Evolutionary conservation across 2,888 invertebrate species (phyloP).

Genomic region (Margaritifera margaritifera): DNA sequence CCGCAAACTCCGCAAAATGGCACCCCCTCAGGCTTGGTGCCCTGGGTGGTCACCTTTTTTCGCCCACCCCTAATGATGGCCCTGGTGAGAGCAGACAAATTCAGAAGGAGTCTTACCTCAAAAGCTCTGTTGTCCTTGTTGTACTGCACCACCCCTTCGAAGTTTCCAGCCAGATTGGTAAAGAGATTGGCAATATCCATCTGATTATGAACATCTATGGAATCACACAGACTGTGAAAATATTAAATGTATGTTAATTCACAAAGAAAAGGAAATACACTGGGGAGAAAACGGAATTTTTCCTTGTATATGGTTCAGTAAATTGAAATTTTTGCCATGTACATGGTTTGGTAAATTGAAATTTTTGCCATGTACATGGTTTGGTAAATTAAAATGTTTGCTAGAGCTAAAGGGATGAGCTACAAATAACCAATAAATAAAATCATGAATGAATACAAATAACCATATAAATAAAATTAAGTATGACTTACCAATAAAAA

Average conservation of each 20-base stretch:
- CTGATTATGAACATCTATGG: constrained; percentile 55
- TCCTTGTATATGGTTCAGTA: too few relatives aligned
- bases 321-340: too few relatives aligned
- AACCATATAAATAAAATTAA: too few relatives aligned
- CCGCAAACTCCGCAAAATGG: not conserved
- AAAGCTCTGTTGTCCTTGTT: constrained; percentile 90
- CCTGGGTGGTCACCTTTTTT: not conserved
- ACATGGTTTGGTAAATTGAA: too few relatives aligned
- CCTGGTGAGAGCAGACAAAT: not conserved
- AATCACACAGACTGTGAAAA: constrained; percentile 62
- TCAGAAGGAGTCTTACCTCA: constrained; percentile 62
- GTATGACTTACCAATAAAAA: too few relatives aligned
- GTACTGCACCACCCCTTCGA: constrained; percentile 94
- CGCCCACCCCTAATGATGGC: constrained; percentile 6
- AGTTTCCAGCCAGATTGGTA: constrained; percentile 86
- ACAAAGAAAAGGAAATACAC: not conserved
- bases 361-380: too few relatives aligned
- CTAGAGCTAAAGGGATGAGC: too few relatives aligned
- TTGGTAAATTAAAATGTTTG: too few relatives aligned
- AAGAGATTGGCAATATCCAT: constrained; percentile 83
- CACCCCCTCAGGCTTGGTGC: not conserved
- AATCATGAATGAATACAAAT: too few relatives aligned
- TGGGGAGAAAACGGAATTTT: not conserved
- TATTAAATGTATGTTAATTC: not conserved
- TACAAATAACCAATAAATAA: too few relatives aligned